Percentiles rank a stretch among this genome's conserved stretches.
These are phyloP conservation scores for Apeira syringaria DNA, from an alignment of 2,888 invertebrate species.

Conservation along the genomic window DNA sequence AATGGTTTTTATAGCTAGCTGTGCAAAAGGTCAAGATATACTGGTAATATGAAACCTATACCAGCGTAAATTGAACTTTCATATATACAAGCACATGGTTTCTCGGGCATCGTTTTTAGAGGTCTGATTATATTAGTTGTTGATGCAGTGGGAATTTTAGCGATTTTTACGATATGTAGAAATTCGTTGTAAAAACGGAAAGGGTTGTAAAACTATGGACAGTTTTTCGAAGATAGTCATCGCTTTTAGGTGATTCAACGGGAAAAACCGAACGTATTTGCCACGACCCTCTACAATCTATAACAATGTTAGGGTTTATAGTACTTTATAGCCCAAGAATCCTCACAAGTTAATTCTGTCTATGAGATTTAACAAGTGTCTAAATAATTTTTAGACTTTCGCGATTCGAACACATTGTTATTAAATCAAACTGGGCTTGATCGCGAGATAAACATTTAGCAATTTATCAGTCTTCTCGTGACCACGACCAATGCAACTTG, in stretches of 20 bases:
- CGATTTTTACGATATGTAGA: slow-evolving; percentile 20
- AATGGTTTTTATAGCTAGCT: background rate
- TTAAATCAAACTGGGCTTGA: too few species aligned
- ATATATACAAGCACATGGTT: background rate
- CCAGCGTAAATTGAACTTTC: slow-evolving; percentile 8
- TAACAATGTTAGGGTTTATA: too few species aligned
- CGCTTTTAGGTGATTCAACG: slow-evolving; percentile 6
- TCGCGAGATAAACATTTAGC: too few species aligned
- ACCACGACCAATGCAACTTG: too few species aligned
- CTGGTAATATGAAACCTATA: background rate
- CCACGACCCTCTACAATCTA: too few species aligned
- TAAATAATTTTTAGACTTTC: too few species aligned
- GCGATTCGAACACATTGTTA: too few species aligned
- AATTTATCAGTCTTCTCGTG: too few species aligned
- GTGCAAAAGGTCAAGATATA: background rate
- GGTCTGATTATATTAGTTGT: slow-evolving; percentile 1
- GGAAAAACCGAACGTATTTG: slow-evolving; percentile 1
- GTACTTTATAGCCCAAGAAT: too few species aligned
- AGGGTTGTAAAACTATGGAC: slow-evolving; percentile 13
- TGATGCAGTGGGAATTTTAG: slow-evolving; percentile 8
- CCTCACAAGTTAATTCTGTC: too few species aligned
- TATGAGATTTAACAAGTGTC: too few species aligned
- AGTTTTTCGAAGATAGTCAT: slow-evolving; percentile 10
- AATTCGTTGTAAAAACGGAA: slow-evolving; percentile 10
- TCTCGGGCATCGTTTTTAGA: background rate